These are phyloP conservation scores for Archivesica marissinica DNA, from an alignment of 1,140 invertebrate species.

Conservation along the genomic window DNA sequence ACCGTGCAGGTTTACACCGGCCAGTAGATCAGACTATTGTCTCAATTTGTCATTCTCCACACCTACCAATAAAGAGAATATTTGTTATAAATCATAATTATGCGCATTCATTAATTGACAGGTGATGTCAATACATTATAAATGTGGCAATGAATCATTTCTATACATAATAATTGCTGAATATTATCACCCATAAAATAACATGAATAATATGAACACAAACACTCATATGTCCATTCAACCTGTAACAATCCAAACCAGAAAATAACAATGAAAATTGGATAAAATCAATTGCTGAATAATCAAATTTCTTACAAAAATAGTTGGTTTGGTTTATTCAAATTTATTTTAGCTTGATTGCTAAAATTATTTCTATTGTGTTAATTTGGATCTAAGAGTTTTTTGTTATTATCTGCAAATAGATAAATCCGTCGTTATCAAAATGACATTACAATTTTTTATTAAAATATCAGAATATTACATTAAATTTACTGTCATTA, in stretches of 20 bases:
- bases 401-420: too few species aligned
- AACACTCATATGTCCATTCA: neutral
- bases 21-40: too few species aligned
- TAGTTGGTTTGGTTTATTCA: neutral
- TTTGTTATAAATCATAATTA: slow-evolving; percentile 29
- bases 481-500: neutral
- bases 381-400: too few species aligned
- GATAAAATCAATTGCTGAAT: neutral
- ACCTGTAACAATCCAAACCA: neutral
- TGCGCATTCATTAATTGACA: slow-evolving; percentile 17
- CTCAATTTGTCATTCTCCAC: slow-evolving; percentile 11
- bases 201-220: neutral
- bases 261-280: neutral
- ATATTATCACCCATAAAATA: neutral
- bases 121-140: slow-evolving; percentile 14
- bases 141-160: neutral
- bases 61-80: slow-evolving; percentile 11
- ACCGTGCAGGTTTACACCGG: too few species aligned
- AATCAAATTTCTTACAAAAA: neutral
- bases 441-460: neutral
- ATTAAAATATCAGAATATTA: too few species aligned
- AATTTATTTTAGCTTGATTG: too few species aligned
- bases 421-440: neutral
- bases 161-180: slow-evolving; percentile 3
- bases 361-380: slow-evolving; percentile 4